phyloP scores from a whole-genome alignment of 2,797 vertebrate species.

The Acanthopagrus latus region DNA sequence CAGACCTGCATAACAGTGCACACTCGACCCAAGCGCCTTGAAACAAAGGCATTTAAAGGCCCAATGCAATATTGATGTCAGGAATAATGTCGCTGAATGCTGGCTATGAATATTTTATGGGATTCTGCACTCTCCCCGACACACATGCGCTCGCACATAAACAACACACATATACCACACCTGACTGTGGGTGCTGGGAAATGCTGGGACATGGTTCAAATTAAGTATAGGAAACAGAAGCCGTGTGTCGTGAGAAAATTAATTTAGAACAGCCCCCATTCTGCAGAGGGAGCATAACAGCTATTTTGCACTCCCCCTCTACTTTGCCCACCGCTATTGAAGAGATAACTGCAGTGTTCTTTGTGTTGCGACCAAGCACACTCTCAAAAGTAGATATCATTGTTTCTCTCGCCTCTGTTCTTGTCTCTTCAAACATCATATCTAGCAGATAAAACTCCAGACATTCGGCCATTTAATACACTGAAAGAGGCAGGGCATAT shows the following conservation, averaged over 20 bases:
- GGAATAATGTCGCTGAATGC: conserved; percentile 88
- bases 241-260: conserved; percentile 19
- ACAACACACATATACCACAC: conserved; percentile 30
- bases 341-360: conserved; percentile 24
- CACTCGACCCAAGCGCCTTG: conserved; percentile 77
- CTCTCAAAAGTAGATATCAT: conserved; percentile 11
- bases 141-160: conserved; percentile 47
- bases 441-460: conserved; percentile 1
- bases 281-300: conserved; percentile 25
- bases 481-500: not conserved
- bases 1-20: conserved; percentile 72
- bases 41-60: conserved; percentile 88
- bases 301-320: conserved; percentile 2
- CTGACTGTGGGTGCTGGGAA: conserved; percentile 41
- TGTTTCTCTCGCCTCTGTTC: conserved; percentile 13
- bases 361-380: not conserved
- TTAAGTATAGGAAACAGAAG: conserved; percentile 35
- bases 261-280: conserved; percentile 21
- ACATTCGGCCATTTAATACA: not conserved
- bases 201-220: conserved; percentile 28
- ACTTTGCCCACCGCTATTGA: conserved; percentile 16
- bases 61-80: conserved; percentile 93
- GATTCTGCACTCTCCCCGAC: conserved; percentile 64
- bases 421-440: conserved; percentile 28
- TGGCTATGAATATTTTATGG: conserved; percentile 88